These are phyloP conservation scores for Saccopteryx bilineata DNA, from an alignment of 2,113 vertebrate species.

Conservation along the genomic window DNA sequence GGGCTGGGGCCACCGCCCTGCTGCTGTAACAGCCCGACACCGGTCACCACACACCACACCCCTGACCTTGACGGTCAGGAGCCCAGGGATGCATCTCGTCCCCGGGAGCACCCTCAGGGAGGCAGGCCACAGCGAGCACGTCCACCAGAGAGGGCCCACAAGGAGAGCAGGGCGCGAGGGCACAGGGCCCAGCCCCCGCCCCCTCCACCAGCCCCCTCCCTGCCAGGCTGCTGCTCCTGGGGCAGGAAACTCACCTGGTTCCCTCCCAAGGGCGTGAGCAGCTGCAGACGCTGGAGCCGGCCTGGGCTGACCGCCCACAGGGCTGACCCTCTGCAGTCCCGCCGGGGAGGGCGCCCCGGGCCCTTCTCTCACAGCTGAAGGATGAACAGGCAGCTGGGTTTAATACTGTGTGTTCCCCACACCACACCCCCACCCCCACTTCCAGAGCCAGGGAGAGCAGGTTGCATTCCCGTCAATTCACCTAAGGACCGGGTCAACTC, in stretches of 20 bases:
- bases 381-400: background rate
- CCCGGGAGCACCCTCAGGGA: too few relatives aligned
- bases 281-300: background rate
- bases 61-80: rapidly evolving
- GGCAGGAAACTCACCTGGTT: background rate
- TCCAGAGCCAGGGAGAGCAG: rapidly evolving
- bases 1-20: background rate
- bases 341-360: background rate
- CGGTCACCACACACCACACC: background rate
- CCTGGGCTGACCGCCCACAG: background rate
- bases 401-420: background rate
- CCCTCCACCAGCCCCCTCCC: rapidly evolving
- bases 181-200: background rate
- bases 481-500: rapidly evolving
- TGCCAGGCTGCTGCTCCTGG: background rate
- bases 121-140: too few relatives aligned
- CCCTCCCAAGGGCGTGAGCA: background rate
- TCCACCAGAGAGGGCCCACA: background rate
- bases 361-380: background rate
- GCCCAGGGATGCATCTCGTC: background rate
- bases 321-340: background rate
- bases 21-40: background rate
- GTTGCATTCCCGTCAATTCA: rapidly evolving
- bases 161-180: background rate
- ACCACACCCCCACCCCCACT: rapidly evolving